Evolutionary conservation across 1,140 invertebrate species (phyloP).

Genomic region (Calephelis virginiensis): DNA sequence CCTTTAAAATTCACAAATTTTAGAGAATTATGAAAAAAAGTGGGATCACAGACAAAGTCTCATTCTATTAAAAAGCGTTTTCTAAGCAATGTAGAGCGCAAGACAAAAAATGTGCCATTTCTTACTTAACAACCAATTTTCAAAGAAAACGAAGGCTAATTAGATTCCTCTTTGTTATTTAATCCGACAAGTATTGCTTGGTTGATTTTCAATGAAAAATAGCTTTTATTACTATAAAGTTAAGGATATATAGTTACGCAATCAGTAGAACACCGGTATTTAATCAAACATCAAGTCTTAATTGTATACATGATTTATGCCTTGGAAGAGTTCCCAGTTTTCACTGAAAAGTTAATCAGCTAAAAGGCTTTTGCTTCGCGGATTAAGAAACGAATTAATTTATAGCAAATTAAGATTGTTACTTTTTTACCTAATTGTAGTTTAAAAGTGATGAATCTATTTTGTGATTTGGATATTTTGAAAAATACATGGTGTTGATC

Average conservation of each 20-base stretch:
- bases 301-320: constrained; percentile 18
- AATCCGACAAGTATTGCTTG: not conserved
- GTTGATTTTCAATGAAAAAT: not conserved
- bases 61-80: no score
- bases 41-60: no score
- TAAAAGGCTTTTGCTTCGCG: constrained; percentile 13
- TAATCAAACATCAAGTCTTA: constrained; percentile 17
- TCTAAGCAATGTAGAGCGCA: no score
- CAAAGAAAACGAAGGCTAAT: not conserved
- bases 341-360: constrained; percentile 15
- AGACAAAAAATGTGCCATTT: no score
- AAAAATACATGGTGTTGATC: no score
- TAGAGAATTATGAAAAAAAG: no score
- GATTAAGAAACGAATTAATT: constrained; percentile 17
- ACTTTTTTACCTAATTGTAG: constrained; percentile 6
- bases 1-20: no score
- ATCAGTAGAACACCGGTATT: constrained; percentile 13
- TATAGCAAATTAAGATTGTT: not conserved
- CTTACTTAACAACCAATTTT: not conserved
- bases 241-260: constrained; percentile 5
- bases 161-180: not conserved
- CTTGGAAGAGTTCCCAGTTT: constrained; percentile 18
- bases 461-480: not conserved
- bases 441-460: constrained; percentile 2
- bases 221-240: not conserved